A percentile compares a stretch with the other conserved stretches of the same genome.
Evolutionary conservation across 2,113 vertebrate genomes (phyloP).

Genomic region (Malurus elegans): DNA sequence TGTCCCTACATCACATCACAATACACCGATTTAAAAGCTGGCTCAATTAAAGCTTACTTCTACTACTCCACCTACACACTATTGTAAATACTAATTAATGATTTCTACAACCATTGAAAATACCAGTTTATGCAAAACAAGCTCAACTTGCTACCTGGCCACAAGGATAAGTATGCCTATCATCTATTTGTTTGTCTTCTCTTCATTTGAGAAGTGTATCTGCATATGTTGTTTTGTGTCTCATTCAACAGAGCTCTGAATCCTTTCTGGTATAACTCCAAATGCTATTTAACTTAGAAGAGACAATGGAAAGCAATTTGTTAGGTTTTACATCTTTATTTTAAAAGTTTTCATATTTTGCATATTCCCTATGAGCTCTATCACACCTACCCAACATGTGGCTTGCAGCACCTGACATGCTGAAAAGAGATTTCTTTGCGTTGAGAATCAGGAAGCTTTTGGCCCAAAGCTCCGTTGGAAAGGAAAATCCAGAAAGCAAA

Average conservation of each 20-base stretch:
- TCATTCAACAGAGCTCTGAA: neutral
- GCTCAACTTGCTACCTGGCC: neutral
- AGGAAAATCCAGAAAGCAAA: neutral
- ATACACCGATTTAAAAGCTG: neutral
- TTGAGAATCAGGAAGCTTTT: neutral
- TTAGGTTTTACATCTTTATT: neutral
- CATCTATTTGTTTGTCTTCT: neutral
- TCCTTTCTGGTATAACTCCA: neutral
- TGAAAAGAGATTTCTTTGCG: neutral
- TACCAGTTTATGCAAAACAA: neutral
- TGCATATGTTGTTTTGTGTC: neutral
- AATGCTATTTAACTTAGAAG: neutral
- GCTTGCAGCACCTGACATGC: neutral
- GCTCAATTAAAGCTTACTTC: neutral
- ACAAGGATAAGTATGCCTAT: neutral
- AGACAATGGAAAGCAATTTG: neutral
- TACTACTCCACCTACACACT: neutral
- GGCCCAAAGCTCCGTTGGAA: neutral
- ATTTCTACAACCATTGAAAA: neutral
- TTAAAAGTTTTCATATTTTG: neutral
- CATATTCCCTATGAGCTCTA: neutral
- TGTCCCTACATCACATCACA: neutral
- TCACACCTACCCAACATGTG: neutral
- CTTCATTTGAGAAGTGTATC: neutral
- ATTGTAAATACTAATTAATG: neutral